Base-by-base conservation (phyloP, 92 coral and sea anemone species). In the Metridium senile region DNA sequence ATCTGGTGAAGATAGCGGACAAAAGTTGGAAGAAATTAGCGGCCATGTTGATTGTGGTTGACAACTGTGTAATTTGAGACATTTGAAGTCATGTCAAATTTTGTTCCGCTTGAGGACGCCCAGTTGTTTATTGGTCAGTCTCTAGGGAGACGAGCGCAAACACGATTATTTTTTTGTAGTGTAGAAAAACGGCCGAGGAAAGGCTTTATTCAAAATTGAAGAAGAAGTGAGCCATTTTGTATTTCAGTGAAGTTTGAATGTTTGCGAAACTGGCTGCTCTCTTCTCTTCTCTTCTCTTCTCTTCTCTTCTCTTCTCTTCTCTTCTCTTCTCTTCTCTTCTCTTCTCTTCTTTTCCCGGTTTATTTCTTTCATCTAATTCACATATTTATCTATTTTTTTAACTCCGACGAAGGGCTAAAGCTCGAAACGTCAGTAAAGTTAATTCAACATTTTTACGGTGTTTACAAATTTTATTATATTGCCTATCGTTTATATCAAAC, bases 1-100 rank as follows among this genome's bases (percentile, higher is more conserved):
- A 89, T 34, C 98, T 73, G 66, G 98, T 94, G 26, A 94, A 87
- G 16, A 91, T 63, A 4, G 84, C 84, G 20, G 84, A 79, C 9
- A 74, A 68, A 7, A 79, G 65, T 39, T 79, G 73, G 47, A 79
- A 79, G 84, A 79, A 79, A 1, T 34, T 74, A 39, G 74, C 29
- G 26, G 75, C 74, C 83, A 67, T 79, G 68, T 58, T 58, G 76
- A 21, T 51, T 29, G 64, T 52, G 33, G 11, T 62, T 33, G 39
- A 73, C 78, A 62, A 73, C 78, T 35, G 21, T 33, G 68, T 19
- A 33, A 73, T 73, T 63, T 33, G 67, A 73, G 26, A 20, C 63
- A 28, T 7, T 28, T 29, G 51, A 73, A 27, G 31, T 43, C 58
- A 52, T 45, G 75, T 70, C 61, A 49, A 45, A 21, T 11, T n/a